Conservation (phyloP, 2,888 invertebrate species). For the Lithosia quadra region DNA sequence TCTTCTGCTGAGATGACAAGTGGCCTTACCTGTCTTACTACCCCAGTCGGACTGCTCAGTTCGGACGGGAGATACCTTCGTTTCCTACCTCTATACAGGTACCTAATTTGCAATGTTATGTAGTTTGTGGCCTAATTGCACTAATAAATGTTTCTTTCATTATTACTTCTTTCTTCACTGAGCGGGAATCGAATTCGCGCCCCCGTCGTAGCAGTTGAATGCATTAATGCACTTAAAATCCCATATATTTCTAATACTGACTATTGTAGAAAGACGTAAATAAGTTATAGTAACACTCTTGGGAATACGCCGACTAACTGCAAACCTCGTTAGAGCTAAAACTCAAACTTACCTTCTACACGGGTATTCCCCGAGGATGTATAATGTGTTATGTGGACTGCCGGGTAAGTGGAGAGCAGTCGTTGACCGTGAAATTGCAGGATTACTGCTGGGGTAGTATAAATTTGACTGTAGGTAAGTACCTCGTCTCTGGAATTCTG, state of each 20-base stretch:
- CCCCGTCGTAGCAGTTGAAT: too few species aligned
- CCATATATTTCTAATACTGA: neutral
- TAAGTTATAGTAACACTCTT: neutral
- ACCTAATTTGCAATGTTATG: too few species aligned
- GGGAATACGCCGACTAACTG: neutral
- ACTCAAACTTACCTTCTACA: slow-evolving; percentile 3
- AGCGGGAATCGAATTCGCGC: too few species aligned
- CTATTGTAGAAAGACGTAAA: neutral
- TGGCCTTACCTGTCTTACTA: too few species aligned
- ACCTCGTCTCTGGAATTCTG: neutral
- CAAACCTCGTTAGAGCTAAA: slow-evolving; percentile 7
- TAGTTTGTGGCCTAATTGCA: too few species aligned
- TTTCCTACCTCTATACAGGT: too few species aligned
- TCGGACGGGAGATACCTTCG: too few species aligned
- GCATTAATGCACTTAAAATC: too few species aligned
- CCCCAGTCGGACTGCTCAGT: too few species aligned
- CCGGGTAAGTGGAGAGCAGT: slow-evolving; percentile 2
- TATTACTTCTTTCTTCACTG: too few species aligned
- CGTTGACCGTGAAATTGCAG: neutral
- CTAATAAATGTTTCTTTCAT: too few species aligned
- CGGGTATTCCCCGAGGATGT: slow-evolving; percentile 4
- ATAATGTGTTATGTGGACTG: slow-evolving; percentile 7
- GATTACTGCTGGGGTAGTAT: neutral
- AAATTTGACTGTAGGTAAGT: neutral
- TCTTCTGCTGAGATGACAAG: too few species aligned